phyloP scores from a whole-genome alignment of 2,888 invertebrate species.

The Masnerella sp. region DNA sequence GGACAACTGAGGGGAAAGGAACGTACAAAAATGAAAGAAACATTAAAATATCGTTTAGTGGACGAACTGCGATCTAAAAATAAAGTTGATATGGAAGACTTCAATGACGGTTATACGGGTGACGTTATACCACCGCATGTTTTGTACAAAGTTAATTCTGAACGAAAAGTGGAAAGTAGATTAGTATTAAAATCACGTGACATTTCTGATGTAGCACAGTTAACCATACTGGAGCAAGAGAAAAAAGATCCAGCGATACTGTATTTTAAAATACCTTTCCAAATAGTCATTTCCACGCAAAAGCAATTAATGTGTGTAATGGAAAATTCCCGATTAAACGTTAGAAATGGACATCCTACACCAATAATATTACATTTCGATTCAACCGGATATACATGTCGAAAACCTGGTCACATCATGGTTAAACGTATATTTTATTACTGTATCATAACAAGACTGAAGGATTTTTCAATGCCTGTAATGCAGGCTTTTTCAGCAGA shows the following conservation, averaged over 20 bases:
- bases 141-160: conserved; percentile 45
- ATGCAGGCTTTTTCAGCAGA: conserved; percentile 50
- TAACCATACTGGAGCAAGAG: conserved; percentile 15
- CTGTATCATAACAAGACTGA: conserved; percentile 13
- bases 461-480: conserved; percentile 11
- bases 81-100: conserved; percentile 11
- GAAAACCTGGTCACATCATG: conserved; percentile 30
- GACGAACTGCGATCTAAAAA: not conserved
- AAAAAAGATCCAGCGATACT: conserved; percentile 31
- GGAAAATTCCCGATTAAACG: conserved; percentile 2
- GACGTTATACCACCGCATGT: not conserved
- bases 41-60: conserved; percentile 13
- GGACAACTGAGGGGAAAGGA: conserved; percentile 20
- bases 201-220: conserved; percentile 41
- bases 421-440: conserved; percentile 52
- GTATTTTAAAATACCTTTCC: conserved; percentile 3
- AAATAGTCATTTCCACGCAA: conserved; percentile 19
- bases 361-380: conserved; percentile 51
- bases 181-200: conserved; percentile 38
- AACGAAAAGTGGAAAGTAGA: conserved; percentile 13
- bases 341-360: not conserved
- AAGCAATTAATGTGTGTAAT: conserved; percentile 18
- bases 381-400: conserved; percentile 40
- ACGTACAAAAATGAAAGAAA: conserved; percentile 20
- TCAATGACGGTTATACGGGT: conserved; percentile 29